Base-by-base conservation (phyloP, 92 coral and sea anemone genomes). In the Epizoanthus stellaris region DNA sequence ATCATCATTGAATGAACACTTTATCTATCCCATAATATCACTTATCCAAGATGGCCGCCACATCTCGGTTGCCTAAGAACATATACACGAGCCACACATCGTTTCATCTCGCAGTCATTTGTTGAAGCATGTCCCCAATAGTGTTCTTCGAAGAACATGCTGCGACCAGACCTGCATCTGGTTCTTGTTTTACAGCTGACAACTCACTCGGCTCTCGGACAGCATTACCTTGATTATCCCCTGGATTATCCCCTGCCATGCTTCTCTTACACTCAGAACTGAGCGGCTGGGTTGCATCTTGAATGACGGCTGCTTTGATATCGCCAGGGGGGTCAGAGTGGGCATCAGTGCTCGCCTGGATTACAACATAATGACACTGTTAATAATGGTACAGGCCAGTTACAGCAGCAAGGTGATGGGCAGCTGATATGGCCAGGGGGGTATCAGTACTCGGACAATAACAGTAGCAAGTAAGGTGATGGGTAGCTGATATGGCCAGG, bases 81-180 rank as follows among this genome's bases (percentile, higher is more conserved):
- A n/a, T 0, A 12, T 17, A 3, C 8, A 25, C 11, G 15, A 36
- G 42, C 56, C 43, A 58, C 60, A 53, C 68, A 58, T 36, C 42
- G 40, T 62, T 10, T 49, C 56, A 40, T 4, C 38, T 34, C 1
- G 67, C 40, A 17, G 45, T 63, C 39, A 62, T 72, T 2, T 76
- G 82, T 13, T 45, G 42, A 20, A 15, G 59, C 42, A 67, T 47
- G 25, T 79, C 65, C 13, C 40, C 83, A 62, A 67, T 79, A 70
- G 71, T 62, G 72, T 79, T 79, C 16, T 59, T 70, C 2, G 83
- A 63, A 1, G 83, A 43, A 23, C 83, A 42, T 12, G 61, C 47
- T 9, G 63, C 4, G 5, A 67, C 5, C 34, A 30, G 40, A 20
- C 30, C n/a, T n/a, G n/a, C n/a, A n/a, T n/a, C 60, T 42, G 83